Conservation (phyloP, 2,888 invertebrate genomes). For the Spialia ferax region DNA sequence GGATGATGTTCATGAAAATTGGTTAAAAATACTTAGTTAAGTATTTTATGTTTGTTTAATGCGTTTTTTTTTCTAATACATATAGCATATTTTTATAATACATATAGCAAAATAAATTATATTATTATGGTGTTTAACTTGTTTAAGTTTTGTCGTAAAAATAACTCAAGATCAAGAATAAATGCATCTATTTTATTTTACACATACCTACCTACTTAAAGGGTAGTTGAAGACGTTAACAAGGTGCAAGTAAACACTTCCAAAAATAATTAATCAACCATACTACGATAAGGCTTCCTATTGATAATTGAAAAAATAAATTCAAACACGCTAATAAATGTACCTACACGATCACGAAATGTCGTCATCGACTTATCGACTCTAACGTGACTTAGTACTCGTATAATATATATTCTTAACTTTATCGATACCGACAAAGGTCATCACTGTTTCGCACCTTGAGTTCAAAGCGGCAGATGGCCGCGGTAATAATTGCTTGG, state of each 20-base stretch:
- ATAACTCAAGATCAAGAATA: no score
- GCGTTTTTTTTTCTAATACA: no score
- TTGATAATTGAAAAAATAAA: slow-evolving; percentile 7
- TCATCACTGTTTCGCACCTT: slow-evolving; percentile 82
- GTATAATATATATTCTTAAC: slow-evolving; percentile 36
- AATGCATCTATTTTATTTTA: no score
- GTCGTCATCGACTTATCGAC: slow-evolving; percentile 40
- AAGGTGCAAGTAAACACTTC: not conserved
- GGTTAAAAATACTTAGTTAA: no score
- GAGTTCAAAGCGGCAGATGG: slow-evolving; percentile 81
- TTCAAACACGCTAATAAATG: not conserved
- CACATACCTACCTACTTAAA: no score
- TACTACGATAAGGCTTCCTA: not conserved
- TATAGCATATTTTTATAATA: no score
- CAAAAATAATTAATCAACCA: slow-evolving; percentile 3
- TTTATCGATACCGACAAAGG: slow-evolving; percentile 71
- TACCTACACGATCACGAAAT: slow-evolving; percentile 2
- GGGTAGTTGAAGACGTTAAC: no score
- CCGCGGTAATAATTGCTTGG: slow-evolving; percentile 82
- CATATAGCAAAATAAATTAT: no score
- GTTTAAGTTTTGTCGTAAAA: no score
- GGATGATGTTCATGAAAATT: not conserved
- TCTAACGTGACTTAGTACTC: slow-evolving; percentile 23
- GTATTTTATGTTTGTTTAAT: no score
- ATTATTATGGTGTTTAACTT: no score